Base-by-base conservation (phyloP, 2,888 invertebrate genomes). In the Tuta absoluta region DNA sequence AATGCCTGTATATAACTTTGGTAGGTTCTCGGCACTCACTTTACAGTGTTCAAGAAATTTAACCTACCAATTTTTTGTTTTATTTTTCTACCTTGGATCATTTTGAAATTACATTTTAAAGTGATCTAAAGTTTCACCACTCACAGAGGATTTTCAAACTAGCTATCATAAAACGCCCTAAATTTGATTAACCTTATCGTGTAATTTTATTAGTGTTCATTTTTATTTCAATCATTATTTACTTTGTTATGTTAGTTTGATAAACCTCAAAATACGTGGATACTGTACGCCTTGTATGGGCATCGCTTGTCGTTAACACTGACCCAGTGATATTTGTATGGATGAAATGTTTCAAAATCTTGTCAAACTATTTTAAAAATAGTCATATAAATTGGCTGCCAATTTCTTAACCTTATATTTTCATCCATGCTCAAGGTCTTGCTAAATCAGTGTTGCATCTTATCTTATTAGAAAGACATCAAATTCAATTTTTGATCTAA, bases 241-340 rank as follows among this genome's bases (percentile, higher is more conserved):
- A 45, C 17, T 3, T 10, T 7, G 2, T 19, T 17, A 48, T 7
- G 17, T 19, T 21, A 38, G 59, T 37, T 69, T 68, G 65, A 67
- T 72, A 68, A 67, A 72, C 67, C 63, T 69, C 68, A 66, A 66
- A 66, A 69, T 71, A 23, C 19, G 77, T 71, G 70, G 73, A 66
- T 69, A 67, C 59, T 73, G 76, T 81, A 80, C 84, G 86, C 89
- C 84, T 88, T 87, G 89, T 88, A 86, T 89, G 89, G 88, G 85
- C 87, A 87, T 88, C 84, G 91, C 91, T 91, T 90, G 85, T 88
- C 89, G 90, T 91, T 91, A 90, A 90, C 91, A 86, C 81, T 84
- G 88, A 82, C 85, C 78, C 72, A 79, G 85, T 82, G 85, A 75
- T 66, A 51, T 66, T 68, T 69, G 68, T 75, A 76, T 78, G 77